Conservation (phyloP, 2,113 vertebrate species). For the Odontesthes bonariensis region DNA sequence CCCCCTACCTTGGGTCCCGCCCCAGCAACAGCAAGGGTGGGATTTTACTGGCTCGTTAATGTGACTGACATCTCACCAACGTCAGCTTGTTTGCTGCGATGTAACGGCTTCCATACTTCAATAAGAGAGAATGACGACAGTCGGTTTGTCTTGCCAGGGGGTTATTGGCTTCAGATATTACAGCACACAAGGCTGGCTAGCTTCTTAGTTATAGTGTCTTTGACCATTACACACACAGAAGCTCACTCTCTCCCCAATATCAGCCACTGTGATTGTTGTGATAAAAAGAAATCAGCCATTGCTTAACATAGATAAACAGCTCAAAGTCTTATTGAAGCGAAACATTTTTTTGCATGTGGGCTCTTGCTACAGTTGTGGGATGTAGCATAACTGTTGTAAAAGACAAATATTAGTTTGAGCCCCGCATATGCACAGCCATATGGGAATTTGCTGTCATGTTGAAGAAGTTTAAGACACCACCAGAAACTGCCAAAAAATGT, state of each 20-base stretch:
- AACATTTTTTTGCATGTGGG: too few species aligned
- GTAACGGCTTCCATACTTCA: slow-evolving; percentile 39
- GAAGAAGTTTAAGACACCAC: too few species aligned
- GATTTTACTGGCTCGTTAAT: slow-evolving; percentile 70
- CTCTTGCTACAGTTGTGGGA: too few species aligned
- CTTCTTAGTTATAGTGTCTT: slow-evolving; percentile 37
- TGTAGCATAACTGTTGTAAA: too few species aligned
- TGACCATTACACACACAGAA: slow-evolving; percentile 58
- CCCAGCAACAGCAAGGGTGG: slow-evolving; percentile 54
- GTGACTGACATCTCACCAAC: slow-evolving; percentile 60
- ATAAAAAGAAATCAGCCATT: slow-evolving; percentile 20
- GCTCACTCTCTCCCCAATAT: slow-evolving; percentile 58
- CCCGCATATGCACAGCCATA: too few species aligned
- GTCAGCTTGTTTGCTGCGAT: slow-evolving; percentile 34
- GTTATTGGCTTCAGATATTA: slow-evolving; percentile 63
- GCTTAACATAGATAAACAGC: too few species aligned
- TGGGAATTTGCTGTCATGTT: too few species aligned
- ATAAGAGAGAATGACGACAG: slow-evolving; percentile 65
- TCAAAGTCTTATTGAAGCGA: too few species aligned
- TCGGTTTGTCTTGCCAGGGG: slow-evolving; percentile 46
- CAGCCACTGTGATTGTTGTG: slow-evolving; percentile 32
- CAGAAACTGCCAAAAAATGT: too few species aligned
- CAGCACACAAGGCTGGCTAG: slow-evolving; percentile 45
- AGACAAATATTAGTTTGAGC: too few species aligned
- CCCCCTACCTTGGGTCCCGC: slow-evolving; percentile 51